Evolutionary conservation across 2,888 invertebrate genomes (phyloP), one percentile per base, ranked within the genome.

Genomic region (Perizoma flavofasciatum): DNA sequence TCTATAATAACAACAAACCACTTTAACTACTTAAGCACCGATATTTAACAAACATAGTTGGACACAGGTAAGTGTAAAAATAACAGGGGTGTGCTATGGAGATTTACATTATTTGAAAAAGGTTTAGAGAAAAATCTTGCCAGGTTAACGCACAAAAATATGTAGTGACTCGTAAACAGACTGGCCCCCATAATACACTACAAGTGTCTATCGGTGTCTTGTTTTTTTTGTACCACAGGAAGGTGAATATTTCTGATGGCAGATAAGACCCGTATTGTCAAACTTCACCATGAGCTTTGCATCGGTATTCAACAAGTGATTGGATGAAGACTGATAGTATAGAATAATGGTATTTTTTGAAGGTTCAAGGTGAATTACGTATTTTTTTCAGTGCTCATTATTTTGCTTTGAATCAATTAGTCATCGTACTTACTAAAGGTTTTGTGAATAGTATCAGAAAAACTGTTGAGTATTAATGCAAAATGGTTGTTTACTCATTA

Each of bases 191-290:
- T 89, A 69, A 77, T 22, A 22, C 22, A 75, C 71, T 72, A 79
- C 82, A 83, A 84, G 85, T 83, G 82, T 80, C 75, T 74, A 74
- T 81, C 63, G 77, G 78, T 67, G 63, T 65, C 78, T 80, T 79
- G 69, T 72, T 70, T 67, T 72, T 72, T 74, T 67, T 22, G 22
- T 22, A 22, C 56, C 70, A 69, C 56, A 64, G 62, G 65, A 62
- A 62, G 62, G 69, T 71, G 68, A 70, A 71, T 72, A 71, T 69
- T 65, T 57, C 66, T 71, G 79, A 76, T 79, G 71, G 37, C 51
- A 70, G 90, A 90, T 90, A 89, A 83, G 61, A 65, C 91, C 91
- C 91, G 88, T 85, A 91, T 88, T 78, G 78, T 68, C 61, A 45
- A 59, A 55, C 47, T 52, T 58, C 48, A 43, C 39, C 50, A 45